These are phyloP conservation scores for Pachypsylla venusta DNA, from an alignment of 1,140 invertebrate genomes.

Conservation along the genomic window DNA sequence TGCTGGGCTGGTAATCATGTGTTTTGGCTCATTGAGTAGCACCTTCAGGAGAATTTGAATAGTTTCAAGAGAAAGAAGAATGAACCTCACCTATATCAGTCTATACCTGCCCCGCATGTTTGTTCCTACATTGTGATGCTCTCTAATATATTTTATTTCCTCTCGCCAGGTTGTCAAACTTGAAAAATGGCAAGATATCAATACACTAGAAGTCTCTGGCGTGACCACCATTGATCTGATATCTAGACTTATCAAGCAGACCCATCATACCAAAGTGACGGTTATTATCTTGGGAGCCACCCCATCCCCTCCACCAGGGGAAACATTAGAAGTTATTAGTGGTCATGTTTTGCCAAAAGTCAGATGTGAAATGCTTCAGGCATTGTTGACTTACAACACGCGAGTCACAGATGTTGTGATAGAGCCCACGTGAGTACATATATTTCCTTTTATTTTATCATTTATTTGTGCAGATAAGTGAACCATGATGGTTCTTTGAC, in stretches of 20 bases:
- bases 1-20: too few species aligned
- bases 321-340: not conserved
- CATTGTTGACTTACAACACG: not conserved
- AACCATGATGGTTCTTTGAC: too few species aligned
- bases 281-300: not conserved
- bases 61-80: too few species aligned
- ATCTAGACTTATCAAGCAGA: not conserved
- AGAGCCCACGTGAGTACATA: not conserved
- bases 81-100: too few species aligned
- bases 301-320: not conserved
- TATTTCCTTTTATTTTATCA: too few species aligned
- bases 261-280: not conserved
- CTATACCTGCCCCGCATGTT: too few species aligned
- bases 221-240: not conserved
- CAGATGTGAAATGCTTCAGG: not conserved
- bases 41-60: too few species aligned
- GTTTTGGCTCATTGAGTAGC: too few species aligned
- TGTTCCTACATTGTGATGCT: not conserved
- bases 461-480: too few species aligned
- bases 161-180: not conserved
- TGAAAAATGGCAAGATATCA: conserved; percentile 2
- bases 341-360: not conserved
- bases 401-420: not conserved
- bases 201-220: not conserved
- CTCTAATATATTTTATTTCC: not conserved